Conservation (phyloP, 1,140 invertebrate species). For the Hesperophylax magnus region DNA sequence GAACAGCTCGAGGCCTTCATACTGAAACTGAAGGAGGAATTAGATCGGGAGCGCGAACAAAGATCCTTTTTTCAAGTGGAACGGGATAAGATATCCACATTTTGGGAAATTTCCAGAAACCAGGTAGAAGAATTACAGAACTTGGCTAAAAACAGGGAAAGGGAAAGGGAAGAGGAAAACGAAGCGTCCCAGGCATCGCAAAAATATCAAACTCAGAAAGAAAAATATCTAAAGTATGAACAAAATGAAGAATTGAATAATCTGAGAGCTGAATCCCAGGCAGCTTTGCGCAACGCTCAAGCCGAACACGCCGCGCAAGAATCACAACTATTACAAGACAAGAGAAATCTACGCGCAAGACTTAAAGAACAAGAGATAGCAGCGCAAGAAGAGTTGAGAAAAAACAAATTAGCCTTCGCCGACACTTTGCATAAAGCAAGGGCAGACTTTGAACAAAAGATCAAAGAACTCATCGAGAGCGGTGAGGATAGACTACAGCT, state of each 20-base stretch:
- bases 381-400: conserved; percentile 42
- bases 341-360: conserved; percentile 80
- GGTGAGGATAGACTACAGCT: conserved; percentile 84
- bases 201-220: conserved; percentile 43
- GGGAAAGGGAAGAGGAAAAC: conserved; percentile 47
- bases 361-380: conserved; percentile 80
- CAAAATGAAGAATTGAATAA: conserved; percentile 60
- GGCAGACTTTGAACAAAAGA: conserved; percentile 81
- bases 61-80: conserved; percentile 95
- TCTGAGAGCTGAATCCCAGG: conserved; percentile 77
- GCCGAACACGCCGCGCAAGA: conserved; percentile 84
- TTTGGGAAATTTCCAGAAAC: conserved; percentile 89
- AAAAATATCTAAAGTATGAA: conserved; percentile 50
- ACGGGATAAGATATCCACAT: conserved; percentile 92
- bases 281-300: conserved; percentile 81
- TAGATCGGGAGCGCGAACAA: conserved; percentile 94
- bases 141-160: conserved; percentile 38
- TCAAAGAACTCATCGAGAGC: conserved; percentile 84
- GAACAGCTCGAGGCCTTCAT: conserved; percentile 93
- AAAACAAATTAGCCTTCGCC: not conserved
- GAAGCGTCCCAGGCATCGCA: conserved; percentile 63
- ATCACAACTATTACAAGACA: conserved; percentile 83
- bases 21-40: conserved; percentile 87
- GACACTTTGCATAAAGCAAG: conserved; percentile 71
- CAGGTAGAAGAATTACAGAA: conserved; percentile 70